phyloP scores from a whole-genome alignment of 2,888 invertebrate species.

The Autographa pulchrina region DNA sequence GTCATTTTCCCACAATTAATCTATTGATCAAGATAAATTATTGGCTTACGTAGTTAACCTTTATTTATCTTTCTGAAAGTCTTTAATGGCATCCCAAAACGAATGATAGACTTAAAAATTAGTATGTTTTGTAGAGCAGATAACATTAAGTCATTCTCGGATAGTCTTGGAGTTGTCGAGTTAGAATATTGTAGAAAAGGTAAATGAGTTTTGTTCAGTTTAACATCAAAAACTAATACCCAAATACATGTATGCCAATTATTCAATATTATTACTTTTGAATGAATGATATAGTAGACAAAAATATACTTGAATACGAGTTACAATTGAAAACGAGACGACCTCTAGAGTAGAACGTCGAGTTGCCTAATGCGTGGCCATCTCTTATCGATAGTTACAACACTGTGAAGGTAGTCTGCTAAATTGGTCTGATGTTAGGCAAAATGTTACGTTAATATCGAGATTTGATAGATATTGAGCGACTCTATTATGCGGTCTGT shows the following conservation, averaged over 20 bases:
- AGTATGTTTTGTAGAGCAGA: too few relatives aligned
- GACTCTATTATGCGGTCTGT: neutral
- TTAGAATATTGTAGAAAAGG: too few relatives aligned
- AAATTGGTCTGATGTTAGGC: slow-evolving; percentile 25
- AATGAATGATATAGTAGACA: neutral
- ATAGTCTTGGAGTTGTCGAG: too few relatives aligned
- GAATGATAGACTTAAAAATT: too few relatives aligned
- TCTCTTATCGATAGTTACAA: slow-evolving; percentile 41
- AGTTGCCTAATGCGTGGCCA: slow-evolving; percentile 19
- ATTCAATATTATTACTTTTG: neutral
- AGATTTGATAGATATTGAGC: slow-evolving; percentile 17
- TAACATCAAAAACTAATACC: too few relatives aligned
- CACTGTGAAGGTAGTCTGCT: slow-evolving; percentile 23
- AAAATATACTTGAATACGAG: too few relatives aligned
- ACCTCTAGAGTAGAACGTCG: slow-evolving; percentile 23
- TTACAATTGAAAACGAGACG: neutral
- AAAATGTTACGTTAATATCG: slow-evolving; percentile 15
- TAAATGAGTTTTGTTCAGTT: too few relatives aligned
- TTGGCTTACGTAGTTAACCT: neutral
- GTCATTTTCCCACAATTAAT: neutral
- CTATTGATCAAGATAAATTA: slow-evolving; percentile 4
- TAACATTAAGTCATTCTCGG: too few relatives aligned
- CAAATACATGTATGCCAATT: too few relatives aligned
- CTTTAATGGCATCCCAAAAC: too few relatives aligned
- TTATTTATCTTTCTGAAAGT: neutral